phyloP scores from a whole-genome alignment of 2,797 vertebrate species.

The Mico argentatus region DNA sequence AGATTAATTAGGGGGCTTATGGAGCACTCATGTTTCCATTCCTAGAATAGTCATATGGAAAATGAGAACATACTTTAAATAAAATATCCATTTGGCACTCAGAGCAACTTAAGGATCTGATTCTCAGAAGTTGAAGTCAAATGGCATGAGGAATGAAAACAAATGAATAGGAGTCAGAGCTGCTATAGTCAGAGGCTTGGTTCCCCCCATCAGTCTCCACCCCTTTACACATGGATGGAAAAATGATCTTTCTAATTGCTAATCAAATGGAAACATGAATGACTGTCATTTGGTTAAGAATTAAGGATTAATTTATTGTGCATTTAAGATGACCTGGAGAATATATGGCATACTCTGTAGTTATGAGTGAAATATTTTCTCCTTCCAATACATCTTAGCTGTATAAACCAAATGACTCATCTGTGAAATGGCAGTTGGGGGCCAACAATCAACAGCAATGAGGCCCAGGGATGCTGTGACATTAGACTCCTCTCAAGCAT shows the following conservation, averaged over 20 bases:
- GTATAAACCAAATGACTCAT: neutral
- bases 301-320: slow-evolving; percentile 30
- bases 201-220: neutral
- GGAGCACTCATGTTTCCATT: slow-evolving; percentile 22
- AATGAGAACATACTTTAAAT: slow-evolving; percentile 59
- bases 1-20: slow-evolving; percentile 41
- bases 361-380: neutral
- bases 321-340: neutral
- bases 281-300: neutral
- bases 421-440: neutral
- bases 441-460: neutral
- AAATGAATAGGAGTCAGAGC: neutral
- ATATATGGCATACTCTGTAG: neutral
- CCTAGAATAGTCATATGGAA: slow-evolving; percentile 29
- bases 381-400: neutral
- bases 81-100: slow-evolving; percentile 17
- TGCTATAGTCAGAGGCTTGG: neutral
- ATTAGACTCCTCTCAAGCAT: neutral
- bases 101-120: slow-evolving; percentile 36
- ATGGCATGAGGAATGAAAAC: neutral
- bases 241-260: neutral
- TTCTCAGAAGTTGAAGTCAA: slow-evolving; percentile 44
- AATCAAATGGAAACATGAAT: neutral
- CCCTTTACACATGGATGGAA: neutral
- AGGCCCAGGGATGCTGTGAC: neutral